Conservation (phyloP, 2,888 invertebrate genomes). For the Amiota minor region DNA sequence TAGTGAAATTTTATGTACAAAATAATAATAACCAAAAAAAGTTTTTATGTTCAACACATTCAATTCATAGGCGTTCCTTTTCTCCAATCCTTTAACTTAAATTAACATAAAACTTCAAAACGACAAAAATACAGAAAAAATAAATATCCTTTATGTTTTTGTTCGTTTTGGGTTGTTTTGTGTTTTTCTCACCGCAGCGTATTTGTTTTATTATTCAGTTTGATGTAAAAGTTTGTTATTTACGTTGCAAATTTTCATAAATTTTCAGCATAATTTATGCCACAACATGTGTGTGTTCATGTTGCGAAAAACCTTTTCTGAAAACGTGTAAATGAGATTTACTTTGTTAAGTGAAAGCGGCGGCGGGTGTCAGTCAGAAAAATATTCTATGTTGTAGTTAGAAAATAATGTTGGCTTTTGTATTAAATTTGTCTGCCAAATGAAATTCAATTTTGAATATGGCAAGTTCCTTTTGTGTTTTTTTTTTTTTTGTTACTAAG, state of each 20-base stretch:
- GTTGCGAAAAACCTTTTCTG: background rate
- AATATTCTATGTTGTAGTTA: too few species aligned
- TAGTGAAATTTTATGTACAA: too few species aligned
- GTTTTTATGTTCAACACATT: background rate
- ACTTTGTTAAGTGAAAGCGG: too few species aligned
- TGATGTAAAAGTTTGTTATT: slow-evolving; percentile 14
- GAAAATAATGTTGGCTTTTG: background rate
- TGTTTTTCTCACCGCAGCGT: background rate
- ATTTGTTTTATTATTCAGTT: background rate
- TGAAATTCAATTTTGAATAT: slow-evolving; percentile 14
- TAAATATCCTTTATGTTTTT: background rate
- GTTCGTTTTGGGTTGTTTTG: background rate
- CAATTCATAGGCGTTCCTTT: background rate
- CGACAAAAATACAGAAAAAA: background rate
- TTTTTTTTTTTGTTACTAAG: background rate
- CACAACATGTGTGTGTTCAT: slow-evolving; percentile 26
- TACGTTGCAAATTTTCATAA: slow-evolving; percentile 33
- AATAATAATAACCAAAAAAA: too few species aligned
- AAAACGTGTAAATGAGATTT: too few species aligned
- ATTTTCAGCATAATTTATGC: slow-evolving; percentile 37
- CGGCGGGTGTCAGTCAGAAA: too few species aligned
- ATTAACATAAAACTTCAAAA: background rate
- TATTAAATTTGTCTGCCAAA: slow-evolving; percentile 1
- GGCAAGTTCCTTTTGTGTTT: background rate
- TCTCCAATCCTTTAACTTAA: background rate